Evolutionary conservation across 2,113 vertebrate genomes (phyloP), one percentile per base, ranked within the genome.

Genomic region (Aptenodytes forsteri): DNA sequence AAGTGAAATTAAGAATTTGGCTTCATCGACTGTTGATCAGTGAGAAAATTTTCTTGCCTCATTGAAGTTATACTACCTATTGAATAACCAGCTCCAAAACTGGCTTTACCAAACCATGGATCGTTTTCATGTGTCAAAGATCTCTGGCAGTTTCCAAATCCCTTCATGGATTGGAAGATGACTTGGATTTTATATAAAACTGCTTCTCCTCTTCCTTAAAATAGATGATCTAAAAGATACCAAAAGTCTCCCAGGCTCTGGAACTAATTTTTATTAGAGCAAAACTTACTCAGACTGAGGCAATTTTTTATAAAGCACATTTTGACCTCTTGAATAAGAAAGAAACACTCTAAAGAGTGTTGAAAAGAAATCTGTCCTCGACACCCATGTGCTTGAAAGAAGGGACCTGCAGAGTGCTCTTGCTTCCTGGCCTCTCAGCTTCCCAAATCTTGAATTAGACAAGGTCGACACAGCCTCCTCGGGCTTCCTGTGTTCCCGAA

Each of bases 341-440:
- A 46, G 9, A 76, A 72, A 56, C 17, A 34, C 8, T 72, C 6
- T 38, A 65, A 73, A 84, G 4, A 36, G 36, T 36, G 36, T 34
- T 81, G 64, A 64, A 75, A 73, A 81, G 9, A 46, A 79, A 81
- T 47, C 5, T 66, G 16, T 47, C 5, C 14, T 12, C 30, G 2
- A 10, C 6, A 7, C 1, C 6, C 3, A 20, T 58, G 26, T 6
- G 55, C 8, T 50, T 81, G 49, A 47, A 55, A 69, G 42, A 54
- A 55, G 30, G 23, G 13, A 10, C 0, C 0, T 47, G 20, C 21
- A 47, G 40, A 70, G 19, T 0, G 3, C 17, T 17, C 27, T 83
- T 83, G 10, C 29, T 78, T 92, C 17, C 54, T 70, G 64, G 22
- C 15, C 46, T 75, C 20, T 78, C 16, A 29, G 13, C 13, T 78